Base-by-base conservation (phyloP, 2,797 vertebrate genomes). In the Harpagifer antarcticus region DNA sequence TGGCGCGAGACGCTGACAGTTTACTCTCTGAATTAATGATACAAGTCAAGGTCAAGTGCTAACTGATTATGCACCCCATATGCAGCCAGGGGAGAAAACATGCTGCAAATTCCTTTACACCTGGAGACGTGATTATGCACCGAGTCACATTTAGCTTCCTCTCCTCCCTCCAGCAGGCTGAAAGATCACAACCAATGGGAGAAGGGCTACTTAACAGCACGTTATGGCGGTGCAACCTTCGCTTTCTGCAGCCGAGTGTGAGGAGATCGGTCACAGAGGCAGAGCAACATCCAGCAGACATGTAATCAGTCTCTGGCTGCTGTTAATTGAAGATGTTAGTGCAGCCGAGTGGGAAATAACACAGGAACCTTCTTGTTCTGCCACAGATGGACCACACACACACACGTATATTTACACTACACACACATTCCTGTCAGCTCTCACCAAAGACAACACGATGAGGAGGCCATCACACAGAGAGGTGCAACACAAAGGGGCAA, bases 251-350 rank as follows among this genome's bases (percentile, higher is more conserved):
- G 89, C 72, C 82, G 86, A 89, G 88, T 90, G 88, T 90, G 90
- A 88, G 90, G 76, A 89, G 85, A 93, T 91, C 84, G 81, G 89
- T 90, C 88, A 90, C 86, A 81, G 86, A 93, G 89, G 87, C 86
- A 88, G 86, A 79, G 89, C 83, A 89, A 91, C 90, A 91, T 89
- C 90, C 88, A 70, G 86, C 82, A 92, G 92, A 88, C 86, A 84
- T 93, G 92, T 91, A 92, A 94, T 94, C 90, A 93, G 91, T 86
- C 88, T 88, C 79, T 88, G 88, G 85, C 85, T 86, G 85, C 86
- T 86, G 90, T 91, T 95, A 92, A 95, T 94, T 93, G 91, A 88
- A 90, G 92, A 94, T 94, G 94, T 94, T 93, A 93, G 91, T 76
- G 91, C 93, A 92, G 68, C 76, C 79, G 86, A 92, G 92, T 93